phyloP scores from a whole-genome alignment of 2,888 invertebrate genomes.

The Apamea crenata region DNA sequence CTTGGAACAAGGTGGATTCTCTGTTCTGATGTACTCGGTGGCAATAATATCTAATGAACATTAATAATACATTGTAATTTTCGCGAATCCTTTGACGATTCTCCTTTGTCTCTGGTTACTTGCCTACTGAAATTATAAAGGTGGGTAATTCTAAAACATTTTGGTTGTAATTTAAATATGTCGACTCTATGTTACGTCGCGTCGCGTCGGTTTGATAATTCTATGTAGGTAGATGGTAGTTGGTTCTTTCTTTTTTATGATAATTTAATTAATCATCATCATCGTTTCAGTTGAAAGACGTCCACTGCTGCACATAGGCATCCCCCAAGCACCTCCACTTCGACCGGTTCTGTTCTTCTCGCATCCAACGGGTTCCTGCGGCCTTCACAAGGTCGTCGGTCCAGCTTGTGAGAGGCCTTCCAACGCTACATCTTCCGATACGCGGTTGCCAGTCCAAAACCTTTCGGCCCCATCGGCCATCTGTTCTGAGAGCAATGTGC shows the following conservation, averaged over 20 bases:
- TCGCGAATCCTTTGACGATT: slow-evolving; percentile 22
- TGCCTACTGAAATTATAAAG: slow-evolving; percentile 3
- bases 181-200: neutral
- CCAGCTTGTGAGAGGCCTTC: no score
- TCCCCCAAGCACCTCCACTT: no score
- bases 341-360: no score
- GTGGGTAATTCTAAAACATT: neutral
- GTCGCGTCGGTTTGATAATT: neutral
- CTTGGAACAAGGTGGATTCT: neutral
- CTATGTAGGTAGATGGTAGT: neutral
- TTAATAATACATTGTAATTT: slow-evolving; percentile 19
- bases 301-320: no score
- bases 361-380: no score
- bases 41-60: slow-evolving; percentile 1
- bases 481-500: no score
- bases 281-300: no score
- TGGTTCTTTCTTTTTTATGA: neutral
- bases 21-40: neutral
- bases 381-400: no score
- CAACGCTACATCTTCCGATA: no score
- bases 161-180: neutral
- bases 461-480: no score
- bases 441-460: no score
- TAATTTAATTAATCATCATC: neutral
- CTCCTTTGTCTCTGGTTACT: slow-evolving; percentile 20